Conservation (phyloP, 2,797 vertebrate species). For the Numenius phaeopus region DNA sequence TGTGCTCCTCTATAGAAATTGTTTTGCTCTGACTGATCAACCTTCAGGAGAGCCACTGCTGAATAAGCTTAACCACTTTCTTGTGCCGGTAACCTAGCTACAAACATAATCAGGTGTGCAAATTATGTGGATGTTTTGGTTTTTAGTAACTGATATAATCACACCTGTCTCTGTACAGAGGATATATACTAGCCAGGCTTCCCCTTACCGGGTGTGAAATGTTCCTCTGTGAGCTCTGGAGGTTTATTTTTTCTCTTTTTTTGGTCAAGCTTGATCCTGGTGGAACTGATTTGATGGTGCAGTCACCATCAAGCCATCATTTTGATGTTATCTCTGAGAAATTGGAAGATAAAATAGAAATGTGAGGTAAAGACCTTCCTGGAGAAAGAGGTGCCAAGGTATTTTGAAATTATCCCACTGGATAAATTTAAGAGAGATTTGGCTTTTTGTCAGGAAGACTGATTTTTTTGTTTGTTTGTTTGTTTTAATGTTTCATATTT, state of each 20-base stretch:
- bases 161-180: neutral
- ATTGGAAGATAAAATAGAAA: neutral
- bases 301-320: neutral
- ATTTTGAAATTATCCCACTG: neutral
- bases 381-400: neutral
- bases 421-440: neutral
- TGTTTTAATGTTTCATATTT: neutral
- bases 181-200: neutral
- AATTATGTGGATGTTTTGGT: neutral
- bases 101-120: neutral
- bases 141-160: neutral
- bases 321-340: neutral
- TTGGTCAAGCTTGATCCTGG: neutral
- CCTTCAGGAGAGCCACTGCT: neutral
- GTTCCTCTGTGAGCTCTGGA: neutral
- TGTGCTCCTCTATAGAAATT: neutral
- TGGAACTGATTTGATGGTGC: neutral
- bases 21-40: neutral
- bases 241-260: neutral
- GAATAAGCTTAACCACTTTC: neutral
- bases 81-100: neutral
- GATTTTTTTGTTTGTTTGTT: neutral
- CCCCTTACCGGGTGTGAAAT: fast-evolving
- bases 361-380: neutral
- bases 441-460: neutral